Percentiles rank a stretch among this genome's conserved stretches.
phyloP scores from a whole-genome alignment of 2,888 invertebrate species.

The Operophtera brumata region DNA sequence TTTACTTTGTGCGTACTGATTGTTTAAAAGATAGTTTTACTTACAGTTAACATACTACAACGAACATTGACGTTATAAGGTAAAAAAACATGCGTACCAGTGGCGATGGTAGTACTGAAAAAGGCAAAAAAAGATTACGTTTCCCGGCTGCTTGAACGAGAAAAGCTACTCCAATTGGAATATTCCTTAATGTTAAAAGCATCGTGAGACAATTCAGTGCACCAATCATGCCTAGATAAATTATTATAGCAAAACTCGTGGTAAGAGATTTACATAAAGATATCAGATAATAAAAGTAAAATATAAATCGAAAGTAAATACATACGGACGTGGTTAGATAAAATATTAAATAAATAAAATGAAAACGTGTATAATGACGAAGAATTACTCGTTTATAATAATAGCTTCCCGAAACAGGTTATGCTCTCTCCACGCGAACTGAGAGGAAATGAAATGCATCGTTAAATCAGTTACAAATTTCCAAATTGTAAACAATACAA shows the following conservation, averaged over 20 bases:
- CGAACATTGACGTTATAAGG: constrained; percentile 18
- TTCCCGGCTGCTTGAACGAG: constrained; percentile 34
- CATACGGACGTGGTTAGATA: constrained; percentile 55
- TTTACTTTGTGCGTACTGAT: background rate
- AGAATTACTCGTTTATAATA: constrained; percentile 90
- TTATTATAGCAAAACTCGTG: constrained; percentile 50
- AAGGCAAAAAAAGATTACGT: constrained; percentile 46
- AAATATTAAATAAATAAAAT: constrained; percentile 63
- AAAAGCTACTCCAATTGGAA: constrained; percentile 12
- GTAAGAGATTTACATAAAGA: constrained; percentile 33
- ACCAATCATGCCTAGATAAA: constrained; percentile 68
- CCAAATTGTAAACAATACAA: background rate
- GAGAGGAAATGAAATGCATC: constrained; percentile 67
- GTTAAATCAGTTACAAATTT: constrained; percentile 48
- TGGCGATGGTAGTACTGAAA: constrained; percentile 44
- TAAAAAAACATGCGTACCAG: constrained; percentile 66
- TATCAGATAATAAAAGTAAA: constrained; percentile 33
- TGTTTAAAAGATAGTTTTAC: background rate
- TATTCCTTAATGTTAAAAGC: constrained; percentile 44
- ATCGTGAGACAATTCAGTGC: constrained; percentile 51
- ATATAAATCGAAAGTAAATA: constrained; percentile 40
- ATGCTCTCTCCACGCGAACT: constrained; percentile 98
- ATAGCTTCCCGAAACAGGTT: constrained; percentile 98
- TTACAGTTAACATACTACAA: constrained; percentile 9
- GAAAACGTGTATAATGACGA: constrained; percentile 73